Conservation (phyloP, 2,888 invertebrate genomes). For the Scaptomyza reducta region DNA sequence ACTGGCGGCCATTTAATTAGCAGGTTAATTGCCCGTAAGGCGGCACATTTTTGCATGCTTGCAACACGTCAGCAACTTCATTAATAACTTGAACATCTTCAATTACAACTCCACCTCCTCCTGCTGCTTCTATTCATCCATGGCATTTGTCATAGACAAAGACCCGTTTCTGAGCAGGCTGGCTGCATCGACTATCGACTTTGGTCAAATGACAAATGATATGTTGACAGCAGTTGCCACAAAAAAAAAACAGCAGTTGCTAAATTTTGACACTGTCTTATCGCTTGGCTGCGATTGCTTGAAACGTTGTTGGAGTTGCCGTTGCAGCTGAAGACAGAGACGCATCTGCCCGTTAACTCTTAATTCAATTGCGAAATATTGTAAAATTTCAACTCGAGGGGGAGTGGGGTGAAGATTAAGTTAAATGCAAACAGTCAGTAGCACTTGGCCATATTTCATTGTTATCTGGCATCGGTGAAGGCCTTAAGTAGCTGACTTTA, state of each 20-base stretch:
- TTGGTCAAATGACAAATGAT: slow-evolving; percentile 69
- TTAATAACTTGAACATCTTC: slow-evolving; percentile 60
- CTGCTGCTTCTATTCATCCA: background rate
- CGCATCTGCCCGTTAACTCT: slow-evolving; percentile 37
- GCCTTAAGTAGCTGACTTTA: slow-evolving; percentile 49
- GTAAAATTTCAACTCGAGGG: slow-evolving; percentile 32
- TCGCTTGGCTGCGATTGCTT: slow-evolving; percentile 52
- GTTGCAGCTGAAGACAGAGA: background rate
- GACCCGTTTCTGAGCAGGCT: slow-evolving; percentile 41
- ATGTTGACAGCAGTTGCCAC: slow-evolving; percentile 71
- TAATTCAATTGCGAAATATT: slow-evolving; percentile 40
- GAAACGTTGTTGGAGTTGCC: background rate
- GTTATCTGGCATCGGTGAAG: slow-evolving; percentile 55
- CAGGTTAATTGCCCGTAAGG: slow-evolving; percentile 73
- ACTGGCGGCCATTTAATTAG: slow-evolving; percentile 71
- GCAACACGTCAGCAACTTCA: slow-evolving; percentile 62
- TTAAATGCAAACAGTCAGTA: slow-evolving; percentile 13
- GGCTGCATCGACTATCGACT: slow-evolving; percentile 48
- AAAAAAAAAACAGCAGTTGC: slow-evolving; percentile 55
- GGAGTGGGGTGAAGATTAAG: slow-evolving; percentile 1
- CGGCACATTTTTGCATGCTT: slow-evolving; percentile 54
- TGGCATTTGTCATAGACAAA: slow-evolving; percentile 70
- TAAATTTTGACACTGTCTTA: slow-evolving; percentile 78
- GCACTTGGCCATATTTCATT: slow-evolving; percentile 62
- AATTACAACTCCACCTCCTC: slow-evolving; percentile 7